These are phyloP conservation scores for Melanotaenia parkinsoni DNA, from an alignment of 2,797 vertebrate genomes.

Conservation along the genomic window DNA sequence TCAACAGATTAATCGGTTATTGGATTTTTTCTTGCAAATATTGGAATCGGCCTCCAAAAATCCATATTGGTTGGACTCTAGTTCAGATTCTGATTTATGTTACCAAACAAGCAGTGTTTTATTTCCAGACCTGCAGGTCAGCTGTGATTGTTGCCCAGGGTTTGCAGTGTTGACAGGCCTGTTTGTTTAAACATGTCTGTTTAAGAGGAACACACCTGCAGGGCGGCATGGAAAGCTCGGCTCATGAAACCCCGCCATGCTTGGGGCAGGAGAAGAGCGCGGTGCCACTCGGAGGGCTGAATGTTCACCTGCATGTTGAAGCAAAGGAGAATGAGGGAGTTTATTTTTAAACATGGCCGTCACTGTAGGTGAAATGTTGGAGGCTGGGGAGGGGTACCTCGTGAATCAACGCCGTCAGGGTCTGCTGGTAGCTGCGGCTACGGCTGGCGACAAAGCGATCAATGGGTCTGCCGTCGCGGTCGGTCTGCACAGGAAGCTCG, in stretches of 20 bases:
- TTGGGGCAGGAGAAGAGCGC: constrained; percentile 89
- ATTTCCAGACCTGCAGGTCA: too few species aligned
- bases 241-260: constrained; percentile 93
- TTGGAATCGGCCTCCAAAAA: too few species aligned
- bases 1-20: too few species aligned
- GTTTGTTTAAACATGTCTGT: neutral
- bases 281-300: constrained; percentile 96
- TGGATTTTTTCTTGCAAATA: too few species aligned
- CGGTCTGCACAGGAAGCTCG: constrained; percentile 88
- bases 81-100: too few species aligned
- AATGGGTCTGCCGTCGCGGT: constrained; percentile 90
- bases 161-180: too few species aligned
- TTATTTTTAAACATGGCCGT: too few species aligned
- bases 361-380: too few species aligned
- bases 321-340: neutral
- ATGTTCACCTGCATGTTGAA: constrained; percentile 89
- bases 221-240: constrained; percentile 87
- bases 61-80: too few species aligned
- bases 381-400: constrained; percentile 80
- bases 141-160: too few species aligned
- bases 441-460: constrained; percentile 88
- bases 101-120: too few species aligned
- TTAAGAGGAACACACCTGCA: constrained; percentile 85
- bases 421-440: constrained; percentile 92
- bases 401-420: constrained; percentile 88